Conservation (phyloP, 2,113 vertebrate genomes). For the Engystomops pustulosus region DNA sequence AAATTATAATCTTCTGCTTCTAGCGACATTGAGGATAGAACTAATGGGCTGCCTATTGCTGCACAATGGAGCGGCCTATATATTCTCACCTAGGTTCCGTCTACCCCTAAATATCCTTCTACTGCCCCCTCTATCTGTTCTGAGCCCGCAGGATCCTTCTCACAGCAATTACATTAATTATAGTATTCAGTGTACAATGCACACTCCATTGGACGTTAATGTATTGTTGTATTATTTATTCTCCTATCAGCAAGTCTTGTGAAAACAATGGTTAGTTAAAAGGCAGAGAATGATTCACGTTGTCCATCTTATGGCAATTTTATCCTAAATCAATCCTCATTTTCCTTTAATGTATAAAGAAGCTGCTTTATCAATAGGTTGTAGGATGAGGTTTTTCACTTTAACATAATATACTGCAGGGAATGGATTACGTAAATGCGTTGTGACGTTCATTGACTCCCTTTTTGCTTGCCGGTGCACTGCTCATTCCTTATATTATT, state of each 20-base stretch:
- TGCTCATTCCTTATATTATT: background rate
- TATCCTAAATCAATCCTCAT: conserved; percentile 37
- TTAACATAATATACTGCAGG: conserved; percentile 2
- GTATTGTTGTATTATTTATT: background rate
- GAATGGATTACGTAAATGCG: conserved; percentile 31
- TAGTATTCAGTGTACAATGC: background rate
- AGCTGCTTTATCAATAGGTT: conserved; percentile 29
- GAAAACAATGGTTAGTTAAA: conserved; percentile 33
- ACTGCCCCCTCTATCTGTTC: background rate
- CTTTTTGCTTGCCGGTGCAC: background rate
- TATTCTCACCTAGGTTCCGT: background rate
- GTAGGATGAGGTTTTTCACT: background rate
- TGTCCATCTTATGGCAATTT: background rate
- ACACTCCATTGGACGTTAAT: background rate
- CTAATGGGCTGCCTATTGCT: background rate
- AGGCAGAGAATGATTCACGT: background rate
- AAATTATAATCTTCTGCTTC: background rate
- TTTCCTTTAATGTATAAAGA: background rate
- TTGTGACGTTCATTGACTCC: background rate
- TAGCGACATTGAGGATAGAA: background rate
- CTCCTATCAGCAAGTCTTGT: background rate
- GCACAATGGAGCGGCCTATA: background rate
- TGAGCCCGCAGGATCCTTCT: background rate
- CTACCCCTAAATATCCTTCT: background rate
- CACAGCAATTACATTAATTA: background rate